A percentile compares a stretch with the other conserved stretches of the same genome.
phyloP scores from a whole-genome alignment of 2,797 vertebrate species.

The Pseudochirops corinnae region DNA sequence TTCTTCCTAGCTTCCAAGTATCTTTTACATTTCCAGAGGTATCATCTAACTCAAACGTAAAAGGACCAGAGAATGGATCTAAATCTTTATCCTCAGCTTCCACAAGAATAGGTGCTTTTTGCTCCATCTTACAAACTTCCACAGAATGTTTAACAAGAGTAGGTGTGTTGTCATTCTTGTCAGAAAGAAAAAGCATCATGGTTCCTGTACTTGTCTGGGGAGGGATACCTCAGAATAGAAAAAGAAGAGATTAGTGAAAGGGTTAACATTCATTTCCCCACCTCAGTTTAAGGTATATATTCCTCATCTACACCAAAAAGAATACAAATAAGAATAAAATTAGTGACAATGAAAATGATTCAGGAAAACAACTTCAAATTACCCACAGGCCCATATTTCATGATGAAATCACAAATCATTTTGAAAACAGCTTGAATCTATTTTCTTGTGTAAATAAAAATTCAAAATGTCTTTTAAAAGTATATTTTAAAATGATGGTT shows the following conservation, averaged over 20 bases:
- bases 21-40: conserved; percentile 61
- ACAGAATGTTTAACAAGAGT: conserved; percentile 66
- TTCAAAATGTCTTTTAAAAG: neutral
- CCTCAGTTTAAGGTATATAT: neutral
- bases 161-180: conserved; percentile 87
- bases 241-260: neutral
- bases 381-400: fast-evolving
- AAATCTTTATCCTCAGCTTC: conserved; percentile 80
- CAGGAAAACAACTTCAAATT: neutral
- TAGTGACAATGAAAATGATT: neutral
- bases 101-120: conserved; percentile 71
- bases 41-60: conserved; percentile 83
- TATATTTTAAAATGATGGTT: neutral
- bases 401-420: neutral
- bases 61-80: conserved; percentile 85
- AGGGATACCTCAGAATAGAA: conserved; percentile 84
- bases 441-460: neutral
- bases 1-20: conserved; percentile 86
- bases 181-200: conserved; percentile 85
- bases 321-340: neutral
- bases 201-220: conserved; percentile 85
- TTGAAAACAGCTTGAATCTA: neutral
- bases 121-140: conserved; percentile 84
- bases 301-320: fast-evolving
- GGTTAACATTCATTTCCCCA: neutral